Conservation (phyloP, 1,140 invertebrate species). For the Euschistus heros region DNA sequence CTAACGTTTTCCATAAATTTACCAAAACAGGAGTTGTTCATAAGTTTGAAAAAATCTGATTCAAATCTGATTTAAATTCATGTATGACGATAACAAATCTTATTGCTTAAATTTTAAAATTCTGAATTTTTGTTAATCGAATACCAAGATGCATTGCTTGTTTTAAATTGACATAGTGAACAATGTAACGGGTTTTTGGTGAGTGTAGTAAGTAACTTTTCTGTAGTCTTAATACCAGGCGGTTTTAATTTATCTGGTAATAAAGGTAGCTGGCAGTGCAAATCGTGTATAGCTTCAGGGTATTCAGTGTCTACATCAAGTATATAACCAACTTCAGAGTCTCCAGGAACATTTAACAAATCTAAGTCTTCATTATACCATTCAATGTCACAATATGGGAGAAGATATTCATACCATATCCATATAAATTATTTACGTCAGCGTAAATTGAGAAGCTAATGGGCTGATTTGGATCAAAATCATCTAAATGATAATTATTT, state of each 20-base stretch:
- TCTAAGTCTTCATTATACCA: constrained; percentile 34
- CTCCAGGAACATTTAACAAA: not conserved
- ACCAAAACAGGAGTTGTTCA: too few relatives aligned
- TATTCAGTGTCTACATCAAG: constrained; percentile 38
- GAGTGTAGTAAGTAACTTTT: constrained; percentile 26
- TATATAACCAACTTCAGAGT: constrained; percentile 32
- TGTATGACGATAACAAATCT: too few relatives aligned
- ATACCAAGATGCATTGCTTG: too few relatives aligned
- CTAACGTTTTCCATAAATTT: too few relatives aligned
- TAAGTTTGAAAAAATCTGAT: too few relatives aligned
- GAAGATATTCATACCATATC: constrained; percentile 37
- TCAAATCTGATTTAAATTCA: too few relatives aligned
- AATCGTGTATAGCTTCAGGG: constrained; percentile 38
- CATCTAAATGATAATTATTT: constrained; percentile 38
- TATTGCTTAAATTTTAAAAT: too few relatives aligned
- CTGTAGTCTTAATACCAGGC: constrained; percentile 11
- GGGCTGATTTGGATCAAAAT: constrained; percentile 35
- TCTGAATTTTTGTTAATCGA: too few relatives aligned
- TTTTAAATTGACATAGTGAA: constrained; percentile 27
- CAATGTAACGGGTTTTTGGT: constrained; percentile 29
- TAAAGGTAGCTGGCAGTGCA: constrained; percentile 41
- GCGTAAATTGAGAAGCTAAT: constrained; percentile 37
- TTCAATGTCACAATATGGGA: constrained; percentile 37
- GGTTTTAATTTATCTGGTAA: constrained; percentile 33
- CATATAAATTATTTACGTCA: constrained; percentile 47